phyloP scores from a whole-genome alignment of 2,888 invertebrate genomes.

The Saturnia japonica region DNA sequence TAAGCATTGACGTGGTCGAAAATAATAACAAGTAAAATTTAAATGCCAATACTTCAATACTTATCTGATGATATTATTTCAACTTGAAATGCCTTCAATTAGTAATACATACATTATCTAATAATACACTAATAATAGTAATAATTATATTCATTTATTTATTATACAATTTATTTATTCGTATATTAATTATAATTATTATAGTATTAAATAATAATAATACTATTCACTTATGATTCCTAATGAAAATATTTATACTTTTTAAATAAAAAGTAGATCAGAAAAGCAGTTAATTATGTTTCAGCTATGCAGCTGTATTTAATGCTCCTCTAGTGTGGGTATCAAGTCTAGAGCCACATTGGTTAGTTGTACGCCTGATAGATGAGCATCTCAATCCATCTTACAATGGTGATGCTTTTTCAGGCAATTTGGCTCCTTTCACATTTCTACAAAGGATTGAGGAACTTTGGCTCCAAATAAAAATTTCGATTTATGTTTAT shows the following conservation, averaged over 20 bases:
- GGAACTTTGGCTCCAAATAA: slow-evolving; percentile 27
- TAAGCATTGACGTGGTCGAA: too few species aligned
- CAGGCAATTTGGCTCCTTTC: slow-evolving; percentile 35
- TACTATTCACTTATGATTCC: too few species aligned
- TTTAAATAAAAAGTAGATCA: too few species aligned
- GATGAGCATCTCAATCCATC: slow-evolving; percentile 44
- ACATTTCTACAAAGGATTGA: slow-evolving; percentile 36
- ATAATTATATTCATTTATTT: too few species aligned
- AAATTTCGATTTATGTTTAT: slow-evolving; percentile 6
- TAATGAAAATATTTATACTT: too few species aligned
- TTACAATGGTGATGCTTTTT: slow-evolving; percentile 34
- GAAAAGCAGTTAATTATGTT: not conserved
- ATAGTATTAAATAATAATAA: too few species aligned
- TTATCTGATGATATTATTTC: not conserved
- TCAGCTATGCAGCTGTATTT: slow-evolving; percentile 41
- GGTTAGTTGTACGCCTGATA: slow-evolving; percentile 36
- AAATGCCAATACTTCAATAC: not conserved
- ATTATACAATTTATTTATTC: too few species aligned
- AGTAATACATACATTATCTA: too few species aligned
- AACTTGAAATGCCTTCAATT: too few species aligned
- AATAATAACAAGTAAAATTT: not conserved
- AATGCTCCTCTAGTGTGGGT: slow-evolving; percentile 46
- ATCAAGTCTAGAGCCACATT: slow-evolving; percentile 39
- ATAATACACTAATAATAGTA: too few species aligned
- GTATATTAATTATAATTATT: too few species aligned